Percentiles rank a stretch among this genome's conserved stretches.
Conservation (phyloP, 1,140 invertebrate genomes). For the Drosophila kepulauana region DNA sequence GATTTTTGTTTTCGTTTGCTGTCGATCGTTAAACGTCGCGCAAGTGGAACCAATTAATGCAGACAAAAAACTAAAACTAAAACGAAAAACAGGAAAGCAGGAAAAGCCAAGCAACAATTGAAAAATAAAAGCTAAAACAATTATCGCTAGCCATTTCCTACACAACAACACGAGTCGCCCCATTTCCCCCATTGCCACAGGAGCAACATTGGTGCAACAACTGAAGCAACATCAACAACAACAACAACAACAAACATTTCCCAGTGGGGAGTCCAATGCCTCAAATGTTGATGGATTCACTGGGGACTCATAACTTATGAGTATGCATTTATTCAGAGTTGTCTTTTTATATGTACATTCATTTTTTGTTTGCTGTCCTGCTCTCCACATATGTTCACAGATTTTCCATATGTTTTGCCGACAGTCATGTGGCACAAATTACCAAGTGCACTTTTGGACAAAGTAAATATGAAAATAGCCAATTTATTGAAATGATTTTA, state of each 20-base stretch:
- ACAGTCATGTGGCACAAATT: conserved; percentile 25
- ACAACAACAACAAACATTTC: conserved; percentile 13
- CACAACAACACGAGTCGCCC: not conserved
- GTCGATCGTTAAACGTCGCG: conserved; percentile 70
- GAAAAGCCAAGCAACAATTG: conserved; percentile 55
- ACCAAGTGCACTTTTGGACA: conserved; percentile 52
- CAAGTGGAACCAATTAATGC: conserved; percentile 80
- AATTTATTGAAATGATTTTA: conserved; percentile 9
- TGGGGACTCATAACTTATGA: conserved; percentile 41
- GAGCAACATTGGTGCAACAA: conserved; percentile 3
- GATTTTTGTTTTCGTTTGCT: conserved; percentile 32
- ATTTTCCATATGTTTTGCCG: conserved; percentile 67
- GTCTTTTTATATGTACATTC: too few species aligned
- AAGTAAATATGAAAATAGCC: conserved; percentile 26
- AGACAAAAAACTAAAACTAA: conserved; percentile 11
- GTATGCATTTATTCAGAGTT: conserved; percentile 19
- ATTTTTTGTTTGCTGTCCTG: not conserved
- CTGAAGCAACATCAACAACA: not conserved
- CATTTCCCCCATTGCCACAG: conserved; percentile 10
- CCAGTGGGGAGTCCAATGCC: conserved; percentile 23
- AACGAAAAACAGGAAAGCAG: conserved; percentile 59
- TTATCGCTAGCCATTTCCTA: conserved; percentile 41
- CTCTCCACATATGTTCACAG: conserved; percentile 61
- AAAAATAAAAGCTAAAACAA: conserved; percentile 37
- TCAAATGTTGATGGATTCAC: conserved; percentile 58